Evolutionary conservation across 2,888 invertebrate species (phyloP).

Genomic region (Drosophila flavopinicola): DNA sequence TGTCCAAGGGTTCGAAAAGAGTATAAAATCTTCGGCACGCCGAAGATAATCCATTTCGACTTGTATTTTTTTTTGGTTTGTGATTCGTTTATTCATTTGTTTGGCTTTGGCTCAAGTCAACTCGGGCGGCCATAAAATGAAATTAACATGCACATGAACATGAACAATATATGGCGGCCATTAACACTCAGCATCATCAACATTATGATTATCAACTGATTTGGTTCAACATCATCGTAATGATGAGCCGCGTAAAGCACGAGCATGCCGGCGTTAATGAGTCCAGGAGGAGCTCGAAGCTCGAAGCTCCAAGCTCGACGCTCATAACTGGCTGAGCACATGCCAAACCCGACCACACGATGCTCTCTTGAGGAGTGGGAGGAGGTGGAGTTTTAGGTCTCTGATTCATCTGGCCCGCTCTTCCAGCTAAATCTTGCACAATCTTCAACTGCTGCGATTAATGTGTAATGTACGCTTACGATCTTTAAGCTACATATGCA

Average conservation of each 20-base stretch:
- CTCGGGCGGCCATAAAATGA: constrained; percentile 43
- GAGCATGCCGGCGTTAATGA: constrained; percentile 51
- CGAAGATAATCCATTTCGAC: no score
- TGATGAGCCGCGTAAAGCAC: constrained; percentile 32
- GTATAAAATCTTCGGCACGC: no score
- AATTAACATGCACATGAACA: constrained; percentile 55
- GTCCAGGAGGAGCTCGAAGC: constrained; percentile 14
- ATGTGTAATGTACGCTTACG: no score
- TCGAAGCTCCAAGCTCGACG: no score
- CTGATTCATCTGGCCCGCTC: constrained; percentile 16
- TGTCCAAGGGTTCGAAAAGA: no score
- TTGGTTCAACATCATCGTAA: background rate
- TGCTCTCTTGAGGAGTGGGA: background rate
- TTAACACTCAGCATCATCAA: constrained; percentile 16
- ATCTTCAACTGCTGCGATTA: background rate
- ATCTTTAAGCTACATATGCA: background rate
- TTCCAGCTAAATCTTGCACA: constrained; percentile 27
- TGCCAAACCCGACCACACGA: constrained; percentile 14
- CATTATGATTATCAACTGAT: constrained; percentile 1
- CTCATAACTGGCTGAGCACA: constrained; percentile 19
- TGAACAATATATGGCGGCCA: constrained; percentile 19
- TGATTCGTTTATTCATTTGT: constrained; percentile 25
- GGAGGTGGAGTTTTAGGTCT: background rate
- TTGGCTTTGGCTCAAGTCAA: constrained; percentile 14
- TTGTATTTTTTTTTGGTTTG: no score